A percentile compares a stretch with the other conserved stretches of the same genome.
phyloP scores from a whole-genome alignment of 2,797 vertebrate species.

The Leontocebus nigricollis region DNA sequence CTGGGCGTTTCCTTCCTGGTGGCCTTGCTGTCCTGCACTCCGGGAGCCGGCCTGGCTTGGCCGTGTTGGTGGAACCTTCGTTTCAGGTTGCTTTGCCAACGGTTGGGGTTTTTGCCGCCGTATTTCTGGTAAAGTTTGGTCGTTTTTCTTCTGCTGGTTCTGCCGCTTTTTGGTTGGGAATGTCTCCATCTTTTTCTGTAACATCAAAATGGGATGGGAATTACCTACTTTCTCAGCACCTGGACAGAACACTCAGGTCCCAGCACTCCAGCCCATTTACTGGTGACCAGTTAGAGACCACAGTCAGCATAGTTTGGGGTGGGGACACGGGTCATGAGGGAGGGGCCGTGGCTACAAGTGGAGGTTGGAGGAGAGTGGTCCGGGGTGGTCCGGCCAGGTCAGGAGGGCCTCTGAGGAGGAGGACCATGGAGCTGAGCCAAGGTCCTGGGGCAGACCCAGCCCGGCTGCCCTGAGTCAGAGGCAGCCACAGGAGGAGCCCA shows the following conservation, averaged over 20 bases:
- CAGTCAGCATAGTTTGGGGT: too few relatives aligned
- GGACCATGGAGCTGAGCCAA: not conserved
- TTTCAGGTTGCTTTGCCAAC: not conserved
- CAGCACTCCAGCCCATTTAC: not conserved
- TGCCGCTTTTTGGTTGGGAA: not conserved
- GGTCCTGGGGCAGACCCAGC: not conserved
- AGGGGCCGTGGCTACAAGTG: not conserved
- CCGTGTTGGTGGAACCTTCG: fast-evolving
- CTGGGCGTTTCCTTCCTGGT: not conserved
- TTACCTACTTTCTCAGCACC: not conserved
- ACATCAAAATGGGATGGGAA: too few relatives aligned
- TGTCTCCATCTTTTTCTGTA: not conserved
- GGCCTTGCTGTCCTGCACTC: not conserved
- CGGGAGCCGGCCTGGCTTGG: too few relatives aligned
- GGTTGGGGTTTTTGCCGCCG: not conserved
- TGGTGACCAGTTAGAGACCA: not conserved
- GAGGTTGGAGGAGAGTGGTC: not conserved
- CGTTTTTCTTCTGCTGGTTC: not conserved
- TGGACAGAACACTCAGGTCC: not conserved
- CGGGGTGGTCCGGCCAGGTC: not conserved
- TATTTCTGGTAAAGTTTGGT: not conserved
- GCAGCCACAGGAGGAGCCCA: not conserved
- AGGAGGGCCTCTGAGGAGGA: not conserved
- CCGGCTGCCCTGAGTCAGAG: not conserved
- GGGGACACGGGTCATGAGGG: not conserved